Percentiles rank a stretch among this genome's conserved stretches.
These are phyloP conservation scores for Pterobdella sp. DNA, from an alignment of 2,888 invertebrate genomes.

Conservation along the genomic window DNA sequence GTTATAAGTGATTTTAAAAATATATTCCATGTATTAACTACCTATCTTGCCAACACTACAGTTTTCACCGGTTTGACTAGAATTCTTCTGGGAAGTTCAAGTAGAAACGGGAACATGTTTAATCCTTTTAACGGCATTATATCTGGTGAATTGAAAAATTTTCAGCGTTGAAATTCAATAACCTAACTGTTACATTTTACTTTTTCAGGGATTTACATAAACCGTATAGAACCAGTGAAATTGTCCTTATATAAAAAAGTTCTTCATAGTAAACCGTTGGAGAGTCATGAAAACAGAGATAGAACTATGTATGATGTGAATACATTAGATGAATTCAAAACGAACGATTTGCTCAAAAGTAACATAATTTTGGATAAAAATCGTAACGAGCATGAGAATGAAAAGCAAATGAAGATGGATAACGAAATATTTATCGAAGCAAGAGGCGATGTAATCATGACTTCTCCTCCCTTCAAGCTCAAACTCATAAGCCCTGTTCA, in stretches of 20 bases:
- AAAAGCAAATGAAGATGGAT: too few relatives aligned
- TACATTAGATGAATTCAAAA: background rate
- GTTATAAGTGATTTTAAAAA: background rate
- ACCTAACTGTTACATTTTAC: too few relatives aligned
- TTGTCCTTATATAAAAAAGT: background rate
- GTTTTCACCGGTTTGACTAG: background rate
- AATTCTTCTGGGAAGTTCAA: background rate
- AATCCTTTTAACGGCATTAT: conserved; percentile 4
- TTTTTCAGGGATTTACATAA: background rate
- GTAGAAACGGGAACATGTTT: background rate
- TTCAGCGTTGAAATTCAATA: too few relatives aligned
- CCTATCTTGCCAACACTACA: too few relatives aligned
- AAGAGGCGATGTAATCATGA: conserved; percentile 15
- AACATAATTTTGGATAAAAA: background rate
- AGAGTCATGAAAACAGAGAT: background rate
- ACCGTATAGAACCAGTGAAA: background rate
- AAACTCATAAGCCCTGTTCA: background rate
- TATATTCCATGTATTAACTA: background rate
- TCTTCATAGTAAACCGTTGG: background rate
- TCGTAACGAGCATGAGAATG: background rate
- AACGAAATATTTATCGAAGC: conserved; percentile 17
- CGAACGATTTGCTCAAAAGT: background rate
- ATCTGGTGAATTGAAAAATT: too few relatives aligned
- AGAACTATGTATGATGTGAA: background rate
- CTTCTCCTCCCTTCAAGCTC: conserved; percentile 15